Conservation (phyloP, 2,888 invertebrate species). For the Ceramica pisi region DNA sequence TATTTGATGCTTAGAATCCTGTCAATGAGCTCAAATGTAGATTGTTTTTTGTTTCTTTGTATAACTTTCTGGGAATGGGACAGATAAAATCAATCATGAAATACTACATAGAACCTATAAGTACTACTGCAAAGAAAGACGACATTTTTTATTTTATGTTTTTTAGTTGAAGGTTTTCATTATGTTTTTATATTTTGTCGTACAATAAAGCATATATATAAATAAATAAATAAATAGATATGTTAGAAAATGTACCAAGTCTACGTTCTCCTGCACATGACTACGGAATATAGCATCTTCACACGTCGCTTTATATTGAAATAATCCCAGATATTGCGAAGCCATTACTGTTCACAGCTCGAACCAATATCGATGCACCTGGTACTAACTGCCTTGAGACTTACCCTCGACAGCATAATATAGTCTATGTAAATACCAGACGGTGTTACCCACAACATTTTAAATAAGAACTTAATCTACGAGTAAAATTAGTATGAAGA, state of each 20-base stretch:
- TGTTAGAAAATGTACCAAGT: not conserved
- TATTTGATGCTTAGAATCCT: constrained; percentile 23
- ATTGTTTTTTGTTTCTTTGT: not conserved
- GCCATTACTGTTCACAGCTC: constrained; percentile 12
- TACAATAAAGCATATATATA: too few species aligned
- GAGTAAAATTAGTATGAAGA: constrained; percentile 62
- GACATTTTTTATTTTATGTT: too few species aligned
- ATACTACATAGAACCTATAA: not conserved
- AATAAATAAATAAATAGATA: too few species aligned
- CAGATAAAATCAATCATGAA: not conserved
- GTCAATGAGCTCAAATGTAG: not conserved
- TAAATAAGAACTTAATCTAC: constrained; percentile 48
- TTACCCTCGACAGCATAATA: not conserved
- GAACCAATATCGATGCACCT: constrained; percentile 21
- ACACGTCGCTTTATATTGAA: not conserved
- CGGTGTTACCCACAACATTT: constrained; percentile 38
- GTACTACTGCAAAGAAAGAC: not conserved
- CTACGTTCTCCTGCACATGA: not conserved
- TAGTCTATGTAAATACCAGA: constrained; percentile 22
- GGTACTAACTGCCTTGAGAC: constrained; percentile 5
- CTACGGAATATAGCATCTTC: not conserved
- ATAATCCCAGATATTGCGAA: constrained; percentile 13
- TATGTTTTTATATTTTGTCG: too few species aligned
- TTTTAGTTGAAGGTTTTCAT: too few species aligned
- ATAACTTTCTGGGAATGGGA: not conserved